Conservation (phyloP, 2,113 vertebrate species). For the Vulpes vulpes region DNA sequence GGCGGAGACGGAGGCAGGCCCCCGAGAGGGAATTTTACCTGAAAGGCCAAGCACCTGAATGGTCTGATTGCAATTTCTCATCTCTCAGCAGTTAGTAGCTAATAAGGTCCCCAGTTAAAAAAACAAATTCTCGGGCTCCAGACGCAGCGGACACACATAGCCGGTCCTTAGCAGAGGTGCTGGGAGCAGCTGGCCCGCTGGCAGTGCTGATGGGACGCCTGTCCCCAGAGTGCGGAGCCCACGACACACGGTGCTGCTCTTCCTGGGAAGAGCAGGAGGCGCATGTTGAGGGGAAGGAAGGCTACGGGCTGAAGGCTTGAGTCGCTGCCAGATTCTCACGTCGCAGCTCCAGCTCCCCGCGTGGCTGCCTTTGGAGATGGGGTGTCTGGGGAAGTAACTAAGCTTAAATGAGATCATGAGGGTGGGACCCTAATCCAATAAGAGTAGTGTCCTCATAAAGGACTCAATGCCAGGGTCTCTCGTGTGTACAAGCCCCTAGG, state of each 20-base stretch:
- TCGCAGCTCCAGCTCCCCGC: neutral
- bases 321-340: no score
- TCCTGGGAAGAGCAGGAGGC: fast-evolving
- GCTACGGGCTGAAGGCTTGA: neutral
- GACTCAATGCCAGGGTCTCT: neutral
- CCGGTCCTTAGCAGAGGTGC: neutral
- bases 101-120: conserved; percentile 52
- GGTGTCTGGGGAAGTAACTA: neutral
- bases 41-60: conserved; percentile 37
- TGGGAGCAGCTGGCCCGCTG: neutral
- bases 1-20: conserved; percentile 27
- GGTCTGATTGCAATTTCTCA: neutral
- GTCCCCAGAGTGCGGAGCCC: fast-evolving
- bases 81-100: conserved; percentile 29
- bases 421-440: no score
- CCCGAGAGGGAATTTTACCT: neutral
- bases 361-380: neutral
- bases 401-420: neutral
- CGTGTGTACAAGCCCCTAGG: fast-evolving
- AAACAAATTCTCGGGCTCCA: conserved; percentile 28
- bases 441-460: neutral
- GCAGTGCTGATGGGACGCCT: neutral
- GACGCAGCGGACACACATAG: conserved; percentile 4
- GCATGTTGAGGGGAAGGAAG: fast-evolving
- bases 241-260: neutral